phyloP scores from a whole-genome alignment of 2,888 invertebrate species.

The Dendrolimus pini region DNA sequence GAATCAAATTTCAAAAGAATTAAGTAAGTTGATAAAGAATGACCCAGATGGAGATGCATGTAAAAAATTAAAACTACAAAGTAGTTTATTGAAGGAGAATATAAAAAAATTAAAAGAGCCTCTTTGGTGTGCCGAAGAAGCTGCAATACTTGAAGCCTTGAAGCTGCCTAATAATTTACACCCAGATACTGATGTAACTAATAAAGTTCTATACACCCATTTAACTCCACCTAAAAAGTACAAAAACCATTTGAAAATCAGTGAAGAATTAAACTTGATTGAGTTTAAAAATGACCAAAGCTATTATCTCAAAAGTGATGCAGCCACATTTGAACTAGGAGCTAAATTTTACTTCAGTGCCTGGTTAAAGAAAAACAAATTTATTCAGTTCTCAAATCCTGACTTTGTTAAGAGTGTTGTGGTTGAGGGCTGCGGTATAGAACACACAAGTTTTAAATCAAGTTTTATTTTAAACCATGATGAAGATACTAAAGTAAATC shows the following conservation, averaged over 20 bases:
- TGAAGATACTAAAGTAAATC: slow-evolving; percentile 67
- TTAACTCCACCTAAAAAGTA: slow-evolving; percentile 34
- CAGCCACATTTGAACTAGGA: slow-evolving; percentile 83
- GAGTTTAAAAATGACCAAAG: slow-evolving; percentile 76
- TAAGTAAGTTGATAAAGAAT: slow-evolving; percentile 58
- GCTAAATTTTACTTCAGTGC: slow-evolving; percentile 71
- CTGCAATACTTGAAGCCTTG: slow-evolving; percentile 78
- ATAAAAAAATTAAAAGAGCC: slow-evolving; percentile 78
- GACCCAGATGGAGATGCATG: slow-evolving; percentile 50
- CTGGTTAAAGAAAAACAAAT: slow-evolving; percentile 61
- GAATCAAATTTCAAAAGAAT: slow-evolving; percentile 58
- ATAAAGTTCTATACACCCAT: slow-evolving; percentile 39
- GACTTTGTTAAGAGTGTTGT: slow-evolving; percentile 87
- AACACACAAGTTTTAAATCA: slow-evolving; percentile 71
- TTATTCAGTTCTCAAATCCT: slow-evolving; percentile 82
- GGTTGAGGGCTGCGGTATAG: slow-evolving; percentile 82
- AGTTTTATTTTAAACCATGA: slow-evolving; percentile 78
- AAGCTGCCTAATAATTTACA: slow-evolving; percentile 84
- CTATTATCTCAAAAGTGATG: slow-evolving; percentile 81
- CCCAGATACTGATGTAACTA: slow-evolving; percentile 51
- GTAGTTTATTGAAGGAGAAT: slow-evolving; percentile 76
- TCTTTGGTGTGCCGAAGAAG: slow-evolving; percentile 85
- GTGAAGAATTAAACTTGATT: slow-evolving; percentile 65
- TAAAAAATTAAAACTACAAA: slow-evolving; percentile 74
- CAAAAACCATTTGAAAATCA: slow-evolving; percentile 77